Base-by-base conservation (phyloP, 2,888 invertebrate species). In the Fragum sueziense region DNA sequence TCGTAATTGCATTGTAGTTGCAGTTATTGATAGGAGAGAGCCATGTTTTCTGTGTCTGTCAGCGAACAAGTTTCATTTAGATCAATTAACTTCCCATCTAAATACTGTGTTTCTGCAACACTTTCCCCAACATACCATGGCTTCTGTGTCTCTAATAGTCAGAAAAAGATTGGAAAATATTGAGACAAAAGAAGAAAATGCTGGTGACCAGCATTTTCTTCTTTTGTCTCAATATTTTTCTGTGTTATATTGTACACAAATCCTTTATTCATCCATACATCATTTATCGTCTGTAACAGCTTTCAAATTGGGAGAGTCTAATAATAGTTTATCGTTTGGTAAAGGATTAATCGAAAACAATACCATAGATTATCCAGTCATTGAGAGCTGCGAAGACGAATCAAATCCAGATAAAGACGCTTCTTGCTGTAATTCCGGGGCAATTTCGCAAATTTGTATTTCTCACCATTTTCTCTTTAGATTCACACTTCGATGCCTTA, bases 11-110 rank as follows among this genome's bases (percentile, higher is more conserved):
- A 81, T 81, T 81, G 81, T 78, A 76, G 57, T 52, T 33, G 57
- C 34, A 51, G 70, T 82, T 76, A 79, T 76, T 76, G 79, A 76
- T 74, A 79, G 79, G 47, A 17, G 6, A 37, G 73, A 62, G 74
- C 74, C 79, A 79, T 82, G 76, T 79, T 79, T 79, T 82, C 71
- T 70, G 70, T 82, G 76, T 82, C 82, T 76, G 79, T 82, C 79
- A 79, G 67, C 79, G 79, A 62, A 62, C 59, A 73, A 76, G 76
- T 76, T 82, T 82, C 82, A 79, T 82, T 82, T 74, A 76, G 79
- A 79, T 76, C 79, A 82, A 82, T 82, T 82, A 76, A 77, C 71
- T 77, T 75, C 62, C 77, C 81, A 81, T 81, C 81, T 81, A 75
- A 81, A 75, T 72, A 78, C 74, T 33, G 74, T 73, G 72, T 72